Base-by-base conservation (phyloP, 2,113 vertebrate genomes). In the mouse (Mus musculus) region DNA sequence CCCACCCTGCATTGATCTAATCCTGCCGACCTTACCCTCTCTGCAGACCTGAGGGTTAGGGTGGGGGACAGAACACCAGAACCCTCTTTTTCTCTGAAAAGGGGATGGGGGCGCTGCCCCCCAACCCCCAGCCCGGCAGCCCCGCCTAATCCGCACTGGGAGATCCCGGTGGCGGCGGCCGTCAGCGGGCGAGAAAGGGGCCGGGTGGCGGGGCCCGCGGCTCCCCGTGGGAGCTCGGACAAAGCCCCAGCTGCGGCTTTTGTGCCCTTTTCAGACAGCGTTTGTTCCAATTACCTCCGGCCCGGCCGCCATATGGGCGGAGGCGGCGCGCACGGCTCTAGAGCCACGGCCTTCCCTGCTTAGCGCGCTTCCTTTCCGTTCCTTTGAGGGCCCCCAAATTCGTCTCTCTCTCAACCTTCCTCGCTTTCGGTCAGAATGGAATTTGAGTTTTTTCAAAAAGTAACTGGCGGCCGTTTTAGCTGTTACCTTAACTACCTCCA, bases 211-310 rank as follows among this genome's bases (percentile, higher is more conserved):
- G 96, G 95, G 98, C 96, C 78, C 92, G 96, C 97, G 96, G 97
- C 96, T 96, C 94, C 98, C 96, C 97, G 97, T 97, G 97, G 97
- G 97, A 97, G 96, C 95, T 30, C 42, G 89, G 97, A 98, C 98
- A 98, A 98, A 98, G 98, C 98, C 96, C 94, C 98, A 98, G 98
- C 98, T 98, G 98, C 98, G 97, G 98, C 98, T 98, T 98, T 99
- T 99, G 98, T 98, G 96, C 97, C 97, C 95, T 97, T 98, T 98
- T 98, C 98, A 98, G 97, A 98, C 98, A 90, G 96, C 98, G 90
- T 98, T 98, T 98, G 98, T 98, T 97, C 98, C 98, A 96, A 97
- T 98, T 98, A 97, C 98, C 98, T 89, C 98, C 96, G 95, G 97
- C 97, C 94, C 98, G 98, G 96, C 95, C 97, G 98, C 98, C 98